Conservation (phyloP, 2,888 invertebrate genomes). For the Ormyrus labotus region DNA sequence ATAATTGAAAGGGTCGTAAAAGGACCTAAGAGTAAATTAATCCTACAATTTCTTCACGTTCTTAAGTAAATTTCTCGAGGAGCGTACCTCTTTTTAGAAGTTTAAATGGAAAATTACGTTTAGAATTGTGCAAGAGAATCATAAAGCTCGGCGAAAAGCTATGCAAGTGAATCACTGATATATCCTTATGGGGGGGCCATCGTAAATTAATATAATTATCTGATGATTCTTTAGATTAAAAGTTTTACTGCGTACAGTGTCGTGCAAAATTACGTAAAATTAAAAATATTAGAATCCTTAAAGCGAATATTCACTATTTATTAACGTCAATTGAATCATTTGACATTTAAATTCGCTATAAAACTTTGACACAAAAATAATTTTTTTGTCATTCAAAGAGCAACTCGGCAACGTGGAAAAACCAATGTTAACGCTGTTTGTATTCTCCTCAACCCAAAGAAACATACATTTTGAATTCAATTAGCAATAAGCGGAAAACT, state of each 20-base stretch:
- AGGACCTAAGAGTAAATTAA: no score
- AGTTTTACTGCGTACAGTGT: background rate
- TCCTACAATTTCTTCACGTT: background rate
- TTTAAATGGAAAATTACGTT: slow-evolving; percentile 1
- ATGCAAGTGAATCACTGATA: slow-evolving; percentile 23
- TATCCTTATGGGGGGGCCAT: background rate
- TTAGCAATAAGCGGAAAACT: no score
- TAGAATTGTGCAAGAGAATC: slow-evolving; percentile 14
- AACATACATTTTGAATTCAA: no score
- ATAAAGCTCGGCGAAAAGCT: slow-evolving; percentile 2
- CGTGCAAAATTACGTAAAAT: slow-evolving; percentile 6
- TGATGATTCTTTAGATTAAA: slow-evolving; percentile 2
- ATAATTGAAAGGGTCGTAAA: no score
- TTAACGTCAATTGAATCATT: no score
- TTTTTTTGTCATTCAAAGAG: no score
- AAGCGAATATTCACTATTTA: background rate
- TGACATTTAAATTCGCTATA: no score
- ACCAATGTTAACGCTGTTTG: no score
- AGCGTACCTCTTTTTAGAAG: no score
- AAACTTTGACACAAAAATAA: no score
- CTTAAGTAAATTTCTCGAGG: slow-evolving; percentile 27
- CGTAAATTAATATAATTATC: slow-evolving; percentile 37
- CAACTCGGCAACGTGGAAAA: no score
- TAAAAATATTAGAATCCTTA: background rate
- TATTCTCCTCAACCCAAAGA: no score